Conservation (phyloP, 2,888 invertebrate species). For the Apotomis capreana region DNA sequence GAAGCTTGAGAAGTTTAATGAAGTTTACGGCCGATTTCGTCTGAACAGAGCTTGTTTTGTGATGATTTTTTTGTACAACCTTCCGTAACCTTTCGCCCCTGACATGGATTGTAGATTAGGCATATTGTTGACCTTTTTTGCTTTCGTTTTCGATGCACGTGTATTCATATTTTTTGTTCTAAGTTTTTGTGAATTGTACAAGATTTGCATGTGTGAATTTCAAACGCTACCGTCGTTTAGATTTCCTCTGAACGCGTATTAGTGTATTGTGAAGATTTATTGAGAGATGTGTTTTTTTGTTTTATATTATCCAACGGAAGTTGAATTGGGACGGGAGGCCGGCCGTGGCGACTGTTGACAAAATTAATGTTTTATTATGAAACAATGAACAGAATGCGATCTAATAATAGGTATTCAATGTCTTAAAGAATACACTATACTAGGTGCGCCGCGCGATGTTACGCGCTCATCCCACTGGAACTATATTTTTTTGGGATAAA, state of each 20-base stretch:
- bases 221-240: conserved; percentile 56
- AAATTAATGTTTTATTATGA: conserved; percentile 81
- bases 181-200: conserved; percentile 70
- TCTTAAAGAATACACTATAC: background rate
- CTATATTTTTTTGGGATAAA: too few species aligned
- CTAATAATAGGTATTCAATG: conserved; percentile 57
- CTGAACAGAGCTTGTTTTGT: conserved; percentile 68
- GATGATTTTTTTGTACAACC: conserved; percentile 78
- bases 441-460: too few species aligned
- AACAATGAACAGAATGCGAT: conserved; percentile 78
- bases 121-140: conserved; percentile 83
- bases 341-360: conserved; percentile 75
- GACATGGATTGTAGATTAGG: conserved; percentile 83
- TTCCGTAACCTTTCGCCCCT: conserved; percentile 82
- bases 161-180: conserved; percentile 73
- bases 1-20: conserved; percentile 50
- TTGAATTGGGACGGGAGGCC: conserved; percentile 71
- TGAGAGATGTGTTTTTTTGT: conserved; percentile 53
- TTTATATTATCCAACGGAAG: conserved; percentile 71
- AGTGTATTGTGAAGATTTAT: conserved; percentile 41
- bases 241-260: conserved; percentile 11
- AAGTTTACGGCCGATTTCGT: conserved; percentile 72
- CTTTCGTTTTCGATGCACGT: conserved; percentile 75
- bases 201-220: conserved; percentile 72
- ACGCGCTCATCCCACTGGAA: too few species aligned